These are phyloP conservation scores for Philopotamus ludificatus DNA, from an alignment of 1,140 invertebrate species.

Conservation along the genomic window DNA sequence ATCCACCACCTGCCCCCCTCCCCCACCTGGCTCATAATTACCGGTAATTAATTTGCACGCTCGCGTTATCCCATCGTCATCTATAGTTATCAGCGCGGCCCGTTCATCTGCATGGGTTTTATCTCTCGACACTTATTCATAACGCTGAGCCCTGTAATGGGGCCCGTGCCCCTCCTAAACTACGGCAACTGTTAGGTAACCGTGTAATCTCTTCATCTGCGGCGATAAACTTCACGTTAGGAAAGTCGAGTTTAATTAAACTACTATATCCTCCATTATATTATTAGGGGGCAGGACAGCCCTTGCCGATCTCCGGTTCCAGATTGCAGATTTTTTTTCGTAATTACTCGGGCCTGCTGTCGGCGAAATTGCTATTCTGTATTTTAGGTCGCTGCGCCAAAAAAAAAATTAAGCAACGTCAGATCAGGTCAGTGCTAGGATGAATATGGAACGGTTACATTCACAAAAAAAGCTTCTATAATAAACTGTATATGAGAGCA, in stretches of 20 bases:
- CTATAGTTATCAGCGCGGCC: constrained; percentile 1
- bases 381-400: no score
- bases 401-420: no score
- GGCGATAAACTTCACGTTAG: constrained; percentile 32
- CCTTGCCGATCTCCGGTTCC: no score
- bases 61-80: background rate
- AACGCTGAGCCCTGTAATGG: background rate
- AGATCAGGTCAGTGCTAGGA: no score
- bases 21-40: background rate
- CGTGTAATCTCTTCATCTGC: constrained; percentile 32
- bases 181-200: constrained; percentile 21
- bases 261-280: background rate
- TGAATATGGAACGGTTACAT: no score
- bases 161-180: background rate
- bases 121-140: constrained; percentile 19
- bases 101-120: constrained; percentile 11
- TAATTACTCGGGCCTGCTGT: no score
- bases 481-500: no score
- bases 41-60: constrained; percentile 11
- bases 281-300: background rate
- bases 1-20: background rate
- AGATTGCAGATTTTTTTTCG: no score
- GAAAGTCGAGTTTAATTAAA: constrained; percentile 37
- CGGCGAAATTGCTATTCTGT: no score
- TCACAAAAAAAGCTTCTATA: no score